Evolutionary conservation across 2,797 vertebrate genomes (phyloP).

Genomic region (Enteromius fasciolatus): DNA sequence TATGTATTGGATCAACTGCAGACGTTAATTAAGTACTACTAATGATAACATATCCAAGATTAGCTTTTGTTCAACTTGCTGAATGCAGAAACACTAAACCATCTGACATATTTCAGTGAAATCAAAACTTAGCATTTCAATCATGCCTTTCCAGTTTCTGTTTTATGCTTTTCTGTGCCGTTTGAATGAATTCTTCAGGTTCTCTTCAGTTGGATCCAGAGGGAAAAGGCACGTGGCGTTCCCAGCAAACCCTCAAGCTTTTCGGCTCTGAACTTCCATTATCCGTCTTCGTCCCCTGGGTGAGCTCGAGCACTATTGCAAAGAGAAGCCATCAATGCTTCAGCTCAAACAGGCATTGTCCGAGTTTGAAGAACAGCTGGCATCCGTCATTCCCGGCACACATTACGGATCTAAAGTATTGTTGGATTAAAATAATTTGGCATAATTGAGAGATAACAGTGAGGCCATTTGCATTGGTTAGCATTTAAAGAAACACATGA

Average conservation of each 20-base stretch:
- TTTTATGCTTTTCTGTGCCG: slow-evolving; percentile 10
- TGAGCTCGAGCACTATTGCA: slow-evolving; percentile 50
- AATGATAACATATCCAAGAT: neutral
- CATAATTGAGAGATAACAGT: slow-evolving; percentile 33
- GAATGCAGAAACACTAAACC: slow-evolving; percentile 1
- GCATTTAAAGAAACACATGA: slow-evolving; percentile 57
- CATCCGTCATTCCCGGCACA: neutral
- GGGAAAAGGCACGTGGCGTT: slow-evolving; percentile 31
- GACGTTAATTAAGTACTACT: neutral
- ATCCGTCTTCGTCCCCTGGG: slow-evolving; percentile 51
- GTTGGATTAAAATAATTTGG: slow-evolving; percentile 35
- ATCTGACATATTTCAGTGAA: neutral
- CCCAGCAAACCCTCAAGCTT: slow-evolving; percentile 49
- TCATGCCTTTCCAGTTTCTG: slow-evolving; percentile 13
- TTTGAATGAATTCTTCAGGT: slow-evolving; percentile 3
- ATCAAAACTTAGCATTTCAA: neutral
- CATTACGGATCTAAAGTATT: slow-evolving; percentile 15
- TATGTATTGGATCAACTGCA: neutral
- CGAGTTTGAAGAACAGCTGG: neutral
- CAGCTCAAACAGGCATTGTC: slow-evolving; percentile 20
- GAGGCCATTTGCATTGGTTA: slow-evolving; percentile 53
- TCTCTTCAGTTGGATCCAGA: slow-evolving; percentile 24
- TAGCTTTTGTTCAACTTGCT: neutral
- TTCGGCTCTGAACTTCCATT: slow-evolving; percentile 60
- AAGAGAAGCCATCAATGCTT: slow-evolving; percentile 20